These are phyloP conservation scores for Selene dorsalis DNA, from an alignment of 2,797 vertebrate genomes.

Conservation along the genomic window DNA sequence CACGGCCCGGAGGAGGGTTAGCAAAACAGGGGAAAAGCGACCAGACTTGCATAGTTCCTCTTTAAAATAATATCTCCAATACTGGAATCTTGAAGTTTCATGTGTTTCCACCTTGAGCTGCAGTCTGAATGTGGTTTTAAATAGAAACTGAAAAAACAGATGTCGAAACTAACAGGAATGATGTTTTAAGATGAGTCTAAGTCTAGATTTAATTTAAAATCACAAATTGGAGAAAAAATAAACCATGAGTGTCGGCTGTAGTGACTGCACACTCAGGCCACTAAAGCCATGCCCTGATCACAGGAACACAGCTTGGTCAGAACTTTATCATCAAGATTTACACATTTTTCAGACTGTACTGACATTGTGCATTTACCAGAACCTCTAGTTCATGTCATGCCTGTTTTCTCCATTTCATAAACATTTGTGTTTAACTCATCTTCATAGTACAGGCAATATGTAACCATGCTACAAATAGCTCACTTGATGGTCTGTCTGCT, in stretches of 20 bases:
- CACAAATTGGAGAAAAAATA: not conserved
- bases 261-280: rapidly evolving
- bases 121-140: too few species aligned
- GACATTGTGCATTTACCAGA: not conserved
- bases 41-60: too few species aligned
- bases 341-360: not conserved
- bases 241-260: not conserved
- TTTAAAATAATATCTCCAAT: not conserved
- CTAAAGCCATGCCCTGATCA: too few species aligned
- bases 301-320: not conserved
- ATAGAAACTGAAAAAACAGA: not conserved
- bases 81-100: not conserved
- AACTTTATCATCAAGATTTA: not conserved
- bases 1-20: too few species aligned
- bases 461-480: slow-evolving; percentile 33
- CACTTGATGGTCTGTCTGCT: slow-evolving; percentile 3
- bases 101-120: not conserved
- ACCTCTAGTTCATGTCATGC: not conserved
- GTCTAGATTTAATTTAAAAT: not conserved
- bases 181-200: not conserved
- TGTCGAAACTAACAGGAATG: not conserved
- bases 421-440: slow-evolving; percentile 1
- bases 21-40: too few species aligned
- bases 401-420: not conserved
- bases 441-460: not conserved